phyloP scores from a whole-genome alignment of 2,113 vertebrate genomes.

The Callipepla californica region DNA sequence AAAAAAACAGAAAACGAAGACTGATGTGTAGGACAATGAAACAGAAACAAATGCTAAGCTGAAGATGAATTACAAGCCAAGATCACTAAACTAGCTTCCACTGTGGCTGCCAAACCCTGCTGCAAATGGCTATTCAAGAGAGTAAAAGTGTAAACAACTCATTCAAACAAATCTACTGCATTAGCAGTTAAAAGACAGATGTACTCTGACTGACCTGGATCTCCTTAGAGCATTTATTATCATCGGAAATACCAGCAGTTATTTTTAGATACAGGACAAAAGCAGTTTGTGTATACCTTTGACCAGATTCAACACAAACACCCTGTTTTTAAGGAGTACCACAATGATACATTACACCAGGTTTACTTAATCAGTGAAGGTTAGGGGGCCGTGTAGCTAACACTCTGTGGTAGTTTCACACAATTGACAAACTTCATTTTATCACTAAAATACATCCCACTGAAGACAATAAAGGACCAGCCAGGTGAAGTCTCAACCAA shows the following conservation, averaged over 20 bases:
- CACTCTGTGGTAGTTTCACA: neutral
- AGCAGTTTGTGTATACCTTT: neutral
- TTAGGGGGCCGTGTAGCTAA: neutral
- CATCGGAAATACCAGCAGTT: neutral
- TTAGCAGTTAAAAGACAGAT: neutral
- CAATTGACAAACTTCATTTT: neutral
- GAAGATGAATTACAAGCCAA: neutral
- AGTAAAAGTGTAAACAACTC: neutral
- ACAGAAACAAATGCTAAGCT: neutral
- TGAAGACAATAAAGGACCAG: neutral
- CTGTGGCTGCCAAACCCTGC: neutral
- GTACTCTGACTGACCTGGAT: neutral
- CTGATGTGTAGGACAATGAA: neutral
- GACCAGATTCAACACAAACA: neutral
- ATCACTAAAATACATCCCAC: neutral
- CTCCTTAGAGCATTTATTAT: neutral
- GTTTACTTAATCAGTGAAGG: neutral
- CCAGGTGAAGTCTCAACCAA: neutral
- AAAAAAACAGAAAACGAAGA: conserved; percentile 49
- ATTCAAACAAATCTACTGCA: neutral
- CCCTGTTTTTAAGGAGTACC: neutral
- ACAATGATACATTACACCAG: neutral
- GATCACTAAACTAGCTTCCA: neutral
- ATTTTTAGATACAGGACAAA: neutral
- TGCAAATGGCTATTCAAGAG: neutral